Conservation (phyloP, 2,797 vertebrate genomes). For the Falco biarmicus region DNA sequence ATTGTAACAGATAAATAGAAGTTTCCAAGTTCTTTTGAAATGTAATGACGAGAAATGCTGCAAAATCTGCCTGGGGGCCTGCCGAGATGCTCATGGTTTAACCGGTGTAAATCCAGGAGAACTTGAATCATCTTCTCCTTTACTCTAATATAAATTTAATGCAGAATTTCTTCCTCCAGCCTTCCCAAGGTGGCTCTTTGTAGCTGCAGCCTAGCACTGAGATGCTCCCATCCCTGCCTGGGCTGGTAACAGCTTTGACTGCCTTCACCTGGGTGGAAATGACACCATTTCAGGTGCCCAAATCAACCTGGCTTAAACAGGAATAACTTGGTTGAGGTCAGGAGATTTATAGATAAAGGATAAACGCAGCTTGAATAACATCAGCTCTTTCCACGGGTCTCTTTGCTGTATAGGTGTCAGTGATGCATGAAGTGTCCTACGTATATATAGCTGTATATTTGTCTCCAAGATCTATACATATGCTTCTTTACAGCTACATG, state of each 20-base stretch:
- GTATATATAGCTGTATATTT: neutral
- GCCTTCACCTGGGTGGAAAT: neutral
- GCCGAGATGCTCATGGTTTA: neutral
- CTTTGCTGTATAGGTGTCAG: neutral
- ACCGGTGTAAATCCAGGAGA: neutral
- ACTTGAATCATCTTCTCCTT: neutral
- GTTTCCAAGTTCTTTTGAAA: constrained; percentile 34
- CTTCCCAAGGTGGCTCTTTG: neutral
- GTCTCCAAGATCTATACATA: neutral
- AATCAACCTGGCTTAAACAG: neutral
- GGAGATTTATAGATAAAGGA: constrained; percentile 2
- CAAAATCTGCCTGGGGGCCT: neutral
- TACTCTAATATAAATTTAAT: neutral
- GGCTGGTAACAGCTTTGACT: neutral
- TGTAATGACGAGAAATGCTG: constrained; percentile 13
- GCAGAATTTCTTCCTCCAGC: neutral
- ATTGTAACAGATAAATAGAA: constrained; percentile 44
- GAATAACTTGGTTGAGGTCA: neutral
- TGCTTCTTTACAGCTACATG: neutral
- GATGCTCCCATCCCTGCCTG: neutral
- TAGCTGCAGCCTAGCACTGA: neutral
- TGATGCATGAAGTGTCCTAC: neutral
- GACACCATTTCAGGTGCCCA: neutral
- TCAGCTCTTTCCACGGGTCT: neutral
- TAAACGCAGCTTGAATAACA: neutral